Percentiles rank a stretch among this genome's conserved stretches.
phyloP scores from a whole-genome alignment of 2,113 vertebrate genomes.

The Zeus faber region DNA sequence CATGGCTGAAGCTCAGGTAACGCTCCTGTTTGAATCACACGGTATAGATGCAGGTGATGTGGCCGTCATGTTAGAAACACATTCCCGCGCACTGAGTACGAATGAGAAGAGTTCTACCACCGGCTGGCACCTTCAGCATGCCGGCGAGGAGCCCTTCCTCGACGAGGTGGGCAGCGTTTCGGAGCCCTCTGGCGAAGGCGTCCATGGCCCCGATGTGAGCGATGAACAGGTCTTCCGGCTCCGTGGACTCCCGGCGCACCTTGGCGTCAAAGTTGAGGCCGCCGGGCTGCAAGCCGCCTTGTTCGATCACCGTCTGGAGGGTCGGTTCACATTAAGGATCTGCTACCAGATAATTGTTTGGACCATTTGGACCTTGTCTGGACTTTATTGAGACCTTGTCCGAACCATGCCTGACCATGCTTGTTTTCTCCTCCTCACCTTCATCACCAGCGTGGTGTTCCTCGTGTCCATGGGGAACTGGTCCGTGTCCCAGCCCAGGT shows the following conservation, averaged over 20 bases:
- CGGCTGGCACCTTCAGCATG: constrained; percentile 53
- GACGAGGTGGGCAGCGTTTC: constrained; percentile 56
- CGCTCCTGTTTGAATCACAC: constrained; percentile 47
- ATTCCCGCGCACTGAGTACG: too few species aligned
- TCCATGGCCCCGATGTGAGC: constrained; percentile 70
- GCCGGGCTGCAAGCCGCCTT: constrained; percentile 66
- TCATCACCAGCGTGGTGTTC: constrained; percentile 71
- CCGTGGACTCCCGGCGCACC: constrained; percentile 63
- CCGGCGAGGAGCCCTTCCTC: constrained; percentile 56
- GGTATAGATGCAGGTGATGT: background rate
- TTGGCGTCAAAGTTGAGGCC: constrained; percentile 71
- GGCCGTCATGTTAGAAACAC: too few species aligned
- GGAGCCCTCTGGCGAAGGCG: constrained; percentile 64
- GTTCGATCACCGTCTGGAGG: constrained; percentile 60
- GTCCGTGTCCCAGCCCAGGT: constrained; percentile 70
- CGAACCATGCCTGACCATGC: background rate
- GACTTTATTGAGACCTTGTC: background rate
- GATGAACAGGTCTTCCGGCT: constrained; percentile 67
- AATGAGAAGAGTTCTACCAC: background rate
- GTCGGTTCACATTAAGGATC: background rate
- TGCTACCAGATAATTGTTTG: background rate
- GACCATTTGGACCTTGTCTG: background rate
- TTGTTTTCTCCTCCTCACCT: constrained; percentile 38
- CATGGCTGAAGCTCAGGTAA: constrained; percentile 60
- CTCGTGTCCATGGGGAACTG: constrained; percentile 72